Base-by-base conservation (phyloP, 2,888 invertebrate species). In the Rhyacophila evoluta region DNA sequence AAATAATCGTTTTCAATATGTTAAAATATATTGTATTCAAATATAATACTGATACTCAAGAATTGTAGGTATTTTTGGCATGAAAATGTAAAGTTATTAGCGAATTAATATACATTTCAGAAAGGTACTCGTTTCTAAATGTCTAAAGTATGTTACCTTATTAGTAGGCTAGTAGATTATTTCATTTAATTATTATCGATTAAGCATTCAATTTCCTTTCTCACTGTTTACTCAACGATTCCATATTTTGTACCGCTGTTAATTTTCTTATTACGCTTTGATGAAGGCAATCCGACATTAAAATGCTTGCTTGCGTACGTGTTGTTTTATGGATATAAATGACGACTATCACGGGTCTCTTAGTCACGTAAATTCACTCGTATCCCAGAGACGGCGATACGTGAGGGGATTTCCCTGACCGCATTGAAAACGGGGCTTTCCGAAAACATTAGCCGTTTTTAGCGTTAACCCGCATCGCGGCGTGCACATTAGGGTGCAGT, bases 321-420 rank as follows among this genome's bases (percentile, higher is more conserved):
- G 55, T 25, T 55, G 25, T 55, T 55, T 55, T 55, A 55, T 55
- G 55, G 55, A 15, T 19, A 25, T 55, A 55, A 55, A 55, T 25
- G 55, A 10, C 19, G 15, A 10, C 55, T 55, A 55, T 55, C 55
- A 55, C 19, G 55, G 10, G 55, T 55, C 55, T 55, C 55, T 55
- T 55, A 55, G 55, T 55, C 55, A 55, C 55, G 55, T 55, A 55
- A 55, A 55, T 55, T 55, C 19, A 55, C 55, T 55, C 55, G 15
- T 55, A 55, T 55, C 55, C 55, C 55, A 19, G 55, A 10, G 55
- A 19, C 55, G 55, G 55, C 10, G 25, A 55, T 8, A 55, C 55
- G 55, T 55, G 55, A 55, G 55, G 19, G 55, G 55, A 55, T 55
- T 55, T 55, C 10, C 55, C 55, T 55, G 55, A 55, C 55, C 55